phyloP scores from a whole-genome alignment of 2,888 invertebrate species.

The Piscicola geometra region DNA sequence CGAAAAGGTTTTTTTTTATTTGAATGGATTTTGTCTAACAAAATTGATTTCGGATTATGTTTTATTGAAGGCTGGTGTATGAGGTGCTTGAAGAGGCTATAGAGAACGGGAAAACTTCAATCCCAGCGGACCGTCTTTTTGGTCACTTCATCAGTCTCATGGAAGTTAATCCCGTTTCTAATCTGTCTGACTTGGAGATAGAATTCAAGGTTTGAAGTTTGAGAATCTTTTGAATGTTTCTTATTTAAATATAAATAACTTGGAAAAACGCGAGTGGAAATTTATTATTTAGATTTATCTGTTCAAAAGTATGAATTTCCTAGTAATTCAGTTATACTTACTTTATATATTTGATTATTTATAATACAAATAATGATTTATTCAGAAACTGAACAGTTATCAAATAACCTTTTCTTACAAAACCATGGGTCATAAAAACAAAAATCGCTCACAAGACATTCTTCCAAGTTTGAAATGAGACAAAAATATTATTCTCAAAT shows the following conservation, averaged over 20 bases:
- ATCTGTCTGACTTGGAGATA: conserved; percentile 53
- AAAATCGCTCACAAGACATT: conserved; percentile 2
- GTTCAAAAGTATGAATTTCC: neutral
- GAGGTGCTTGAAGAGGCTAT: conserved; percentile 93
- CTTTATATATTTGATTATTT: neutral
- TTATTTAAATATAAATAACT: too few species aligned
- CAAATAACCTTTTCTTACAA: conserved; percentile 15
- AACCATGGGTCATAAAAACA: conserved; percentile 15
- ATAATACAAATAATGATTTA: neutral
- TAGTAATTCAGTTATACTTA: neutral
- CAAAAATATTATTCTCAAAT: too few species aligned
- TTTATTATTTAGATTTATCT: conserved; percentile 42
- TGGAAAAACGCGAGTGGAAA: neutral
- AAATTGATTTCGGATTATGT: too few species aligned
- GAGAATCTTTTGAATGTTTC: too few species aligned
- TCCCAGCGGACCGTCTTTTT: conserved; percentile 87
- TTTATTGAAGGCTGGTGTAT: conserved; percentile 68
- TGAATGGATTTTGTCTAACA: too few species aligned
- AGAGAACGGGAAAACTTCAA: conserved; percentile 90
- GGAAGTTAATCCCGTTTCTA: conserved; percentile 62
- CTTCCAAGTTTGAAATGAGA: too few species aligned
- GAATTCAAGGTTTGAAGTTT: conserved; percentile 46
- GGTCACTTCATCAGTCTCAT: conserved; percentile 78
- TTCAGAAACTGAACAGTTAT: conserved; percentile 61
- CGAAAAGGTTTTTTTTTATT: too few species aligned